Conservation (phyloP, 2,888 invertebrate genomes). For the Callyntrura sp. region DNA sequence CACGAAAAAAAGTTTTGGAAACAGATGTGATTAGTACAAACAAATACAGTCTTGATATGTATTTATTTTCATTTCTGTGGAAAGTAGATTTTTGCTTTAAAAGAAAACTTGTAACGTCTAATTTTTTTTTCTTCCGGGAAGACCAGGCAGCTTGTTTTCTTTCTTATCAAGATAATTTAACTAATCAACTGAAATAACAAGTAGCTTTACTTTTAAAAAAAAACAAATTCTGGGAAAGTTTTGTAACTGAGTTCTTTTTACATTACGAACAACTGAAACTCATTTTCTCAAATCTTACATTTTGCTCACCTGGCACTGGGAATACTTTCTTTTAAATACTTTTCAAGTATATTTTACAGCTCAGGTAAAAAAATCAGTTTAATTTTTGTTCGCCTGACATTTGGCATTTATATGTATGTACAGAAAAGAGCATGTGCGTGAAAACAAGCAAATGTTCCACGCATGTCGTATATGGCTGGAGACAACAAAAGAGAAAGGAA, state of each 20-base stretch:
- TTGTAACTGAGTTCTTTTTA: neutral
- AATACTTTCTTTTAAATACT: neutral
- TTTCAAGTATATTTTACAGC: neutral
- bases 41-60: conserved; percentile 11
- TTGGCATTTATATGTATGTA: conserved; percentile 13
- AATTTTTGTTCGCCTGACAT: conserved; percentile 22
- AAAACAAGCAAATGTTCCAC: conserved; percentile 54
- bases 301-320: neutral
- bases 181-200: conserved; percentile 30
- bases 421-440: conserved; percentile 26
- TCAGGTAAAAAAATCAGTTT: neutral
- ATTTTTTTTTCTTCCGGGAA: conserved; percentile 9
- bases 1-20: conserved; percentile 67
- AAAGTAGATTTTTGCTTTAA: conserved; percentile 22
- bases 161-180: conserved; percentile 23
- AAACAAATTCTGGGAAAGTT: neutral
- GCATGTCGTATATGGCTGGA: conserved; percentile 62
- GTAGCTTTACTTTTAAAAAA: neutral
- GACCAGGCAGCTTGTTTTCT: neutral
- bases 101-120: conserved; percentile 6
- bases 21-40: conserved; percentile 75
- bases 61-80: conserved; percentile 26
- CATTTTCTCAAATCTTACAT: too few relatives aligned
- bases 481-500: conserved; percentile 53
- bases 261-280: too few relatives aligned